Conservation (phyloP, 2,113 vertebrate genomes). For the Hyperoodon ampullatus region DNA sequence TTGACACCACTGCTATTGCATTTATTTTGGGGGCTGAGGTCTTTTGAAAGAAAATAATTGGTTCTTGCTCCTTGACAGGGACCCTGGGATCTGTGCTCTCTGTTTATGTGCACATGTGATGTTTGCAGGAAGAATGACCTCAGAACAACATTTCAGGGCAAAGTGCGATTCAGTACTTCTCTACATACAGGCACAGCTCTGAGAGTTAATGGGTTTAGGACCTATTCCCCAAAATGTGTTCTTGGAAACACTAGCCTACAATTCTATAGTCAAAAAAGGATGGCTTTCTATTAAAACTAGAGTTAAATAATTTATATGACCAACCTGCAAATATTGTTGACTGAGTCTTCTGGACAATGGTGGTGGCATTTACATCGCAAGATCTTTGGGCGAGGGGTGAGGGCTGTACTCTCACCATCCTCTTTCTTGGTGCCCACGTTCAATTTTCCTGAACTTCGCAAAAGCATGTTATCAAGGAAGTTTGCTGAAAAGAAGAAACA, state of each 20-base stretch:
- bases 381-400: slow-evolving; percentile 88
- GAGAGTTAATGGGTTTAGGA: background rate
- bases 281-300: background rate
- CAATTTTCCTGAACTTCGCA: slow-evolving; percentile 91
- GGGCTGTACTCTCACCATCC: slow-evolving; percentile 86
- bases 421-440: slow-evolving; percentile 88
- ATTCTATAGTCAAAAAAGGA: background rate
- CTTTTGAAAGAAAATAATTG: background rate
- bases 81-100: background rate
- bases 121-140: background rate
- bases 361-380: slow-evolving; percentile 95
- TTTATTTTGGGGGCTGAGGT: background rate
- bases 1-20: background rate
- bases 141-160: background rate
- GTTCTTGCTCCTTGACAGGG: background rate
- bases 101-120: background rate
- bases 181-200: background rate
- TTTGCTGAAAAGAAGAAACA: slow-evolving; percentile 82
- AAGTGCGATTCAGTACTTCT: background rate
- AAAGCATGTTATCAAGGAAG: slow-evolving; percentile 91
- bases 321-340: slow-evolving; percentile 98
- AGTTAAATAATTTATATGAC: slow-evolving; percentile 55
- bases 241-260: background rate
- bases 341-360: slow-evolving; percentile 94
- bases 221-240: background rate